These are phyloP conservation scores for Mesochorus sp. DNA, from an alignment of 2,888 invertebrate genomes.

Conservation along the genomic window DNA sequence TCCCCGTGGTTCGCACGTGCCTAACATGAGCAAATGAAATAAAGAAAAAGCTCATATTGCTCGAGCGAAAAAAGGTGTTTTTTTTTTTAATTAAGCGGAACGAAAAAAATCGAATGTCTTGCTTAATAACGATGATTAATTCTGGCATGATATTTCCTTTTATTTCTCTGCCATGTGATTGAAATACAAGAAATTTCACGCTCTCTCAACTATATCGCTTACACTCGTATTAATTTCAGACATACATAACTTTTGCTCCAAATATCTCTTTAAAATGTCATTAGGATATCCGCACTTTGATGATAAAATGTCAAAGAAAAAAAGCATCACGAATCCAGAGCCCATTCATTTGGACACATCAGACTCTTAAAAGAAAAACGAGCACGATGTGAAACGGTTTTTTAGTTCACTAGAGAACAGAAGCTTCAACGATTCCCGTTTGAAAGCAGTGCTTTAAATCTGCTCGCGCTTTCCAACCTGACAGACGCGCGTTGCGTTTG, in stretches of 20 bases:
- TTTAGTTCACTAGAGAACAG: not conserved
- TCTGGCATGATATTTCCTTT: too few relatives aligned
- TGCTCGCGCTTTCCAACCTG: too few relatives aligned
- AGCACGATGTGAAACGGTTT: not conserved
- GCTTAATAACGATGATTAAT: not conserved
- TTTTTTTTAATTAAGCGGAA: too few relatives aligned
- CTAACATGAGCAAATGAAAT: too few relatives aligned
- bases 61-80: too few relatives aligned
- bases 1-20: too few relatives aligned
- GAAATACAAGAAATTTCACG: too few relatives aligned
- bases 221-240: not conserved
- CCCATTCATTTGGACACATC: not conserved
- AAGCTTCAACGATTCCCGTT: not conserved
- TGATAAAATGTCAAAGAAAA: not conserved
- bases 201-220: too few relatives aligned
- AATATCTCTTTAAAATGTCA: not conserved
- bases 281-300: not conserved
- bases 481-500: not conserved
- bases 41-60: too few relatives aligned
- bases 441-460: conserved; percentile 7
- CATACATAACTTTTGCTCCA: not conserved
- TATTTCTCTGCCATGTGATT: too few relatives aligned
- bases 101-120: not conserved
- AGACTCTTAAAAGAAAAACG: not conserved
- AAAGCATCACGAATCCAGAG: not conserved